Evolutionary conservation across 2,888 invertebrate species (phyloP).

Genomic region (Tenthredo notha): DNA sequence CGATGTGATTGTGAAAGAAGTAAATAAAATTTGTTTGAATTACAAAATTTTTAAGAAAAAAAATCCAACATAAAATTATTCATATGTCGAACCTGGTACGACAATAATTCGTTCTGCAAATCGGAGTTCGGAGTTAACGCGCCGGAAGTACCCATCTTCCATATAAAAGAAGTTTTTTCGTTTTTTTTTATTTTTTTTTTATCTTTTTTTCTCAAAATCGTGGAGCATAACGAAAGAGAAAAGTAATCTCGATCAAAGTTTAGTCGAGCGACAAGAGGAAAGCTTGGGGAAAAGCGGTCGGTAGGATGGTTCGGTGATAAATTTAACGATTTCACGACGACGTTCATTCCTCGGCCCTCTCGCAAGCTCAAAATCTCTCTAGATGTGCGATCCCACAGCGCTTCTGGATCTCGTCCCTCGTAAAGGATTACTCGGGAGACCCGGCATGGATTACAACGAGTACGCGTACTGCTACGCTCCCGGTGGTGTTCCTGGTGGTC

Average conservation of each 20-base stretch:
- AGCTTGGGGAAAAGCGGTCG: neutral
- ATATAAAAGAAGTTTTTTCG: neutral
- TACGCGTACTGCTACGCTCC: conserved; percentile 76
- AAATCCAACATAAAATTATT: neutral
- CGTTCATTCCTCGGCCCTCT: conserved; percentile 18
- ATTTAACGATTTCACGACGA: conserved; percentile 49
- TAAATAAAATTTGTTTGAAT: neutral
- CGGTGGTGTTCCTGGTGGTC: conserved; percentile 65
- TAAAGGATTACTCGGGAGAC: conserved; percentile 76
- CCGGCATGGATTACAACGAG: conserved; percentile 77
- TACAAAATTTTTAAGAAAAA: neutral
- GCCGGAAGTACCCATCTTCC: neutral
- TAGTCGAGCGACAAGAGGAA: conserved; percentile 23
- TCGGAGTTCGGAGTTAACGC: conserved; percentile 18
- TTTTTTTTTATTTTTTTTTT: neutral
- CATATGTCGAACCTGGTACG: neutral
- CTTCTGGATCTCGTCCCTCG: conserved; percentile 74
- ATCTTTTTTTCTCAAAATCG: neutral
- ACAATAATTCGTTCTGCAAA: conserved; percentile 21
- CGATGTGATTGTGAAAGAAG: neutral
- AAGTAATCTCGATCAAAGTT: conserved; percentile 48
- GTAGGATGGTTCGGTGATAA: conserved; percentile 50
- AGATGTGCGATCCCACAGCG: conserved; percentile 74
- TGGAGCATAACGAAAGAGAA: conserved; percentile 29
- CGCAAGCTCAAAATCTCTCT: conserved; percentile 45